Base-by-base conservation (phyloP, 1,140 invertebrate genomes). In the Drosophila bifasciata region DNA sequence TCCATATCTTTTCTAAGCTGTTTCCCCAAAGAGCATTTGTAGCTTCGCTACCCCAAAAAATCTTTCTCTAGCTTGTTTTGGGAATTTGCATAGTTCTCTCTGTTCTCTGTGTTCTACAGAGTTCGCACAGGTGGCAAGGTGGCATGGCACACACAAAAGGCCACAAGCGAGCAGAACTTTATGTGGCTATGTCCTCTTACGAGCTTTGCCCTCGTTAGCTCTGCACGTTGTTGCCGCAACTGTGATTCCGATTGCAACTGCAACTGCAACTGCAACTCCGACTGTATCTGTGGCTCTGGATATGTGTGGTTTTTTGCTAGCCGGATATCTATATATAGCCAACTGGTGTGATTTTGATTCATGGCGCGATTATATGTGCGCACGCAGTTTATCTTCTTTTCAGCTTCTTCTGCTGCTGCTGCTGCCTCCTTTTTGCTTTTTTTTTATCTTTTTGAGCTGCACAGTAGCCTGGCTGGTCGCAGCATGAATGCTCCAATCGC, bases 311-410 rank as follows among this genome's bases (percentile, higher is more conserved):
- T 7, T 25, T 11, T 36, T 36, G 58, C 70, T 81, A 81, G 81
- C 81, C 81, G 83, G 83, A 83, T 88, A 88, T 86, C 81, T 86
- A 86, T 88, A 86, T 86, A 86, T 86, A 86, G 81, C 78, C 55
- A 86, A 74, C 74, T 88, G 83, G 81, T 86, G 81, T 86, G 83
- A 86, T 86, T 86, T 86, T 86, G 81, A 86, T 86, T 86, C 81
- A 86, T 86, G 81, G 83, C 83, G 64, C 83, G 83, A 88, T 86
- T 86, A 88, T 86, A 81, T 86, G 81, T 86, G 81, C 56, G 83
- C 81, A 86, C 83, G 81, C 81, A 86, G 81, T 86, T 86, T 86
- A 86, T 86, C 81, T 86, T 86, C 63, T 86, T 83, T 72, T 53
- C 80, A 36, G 32, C 32, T 36, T 78, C 84, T 62, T 56, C 28